Evolutionary conservation across 92 coral and sea anemone species (phyloP).

Genomic region (Heteractis magnifica): DNA sequence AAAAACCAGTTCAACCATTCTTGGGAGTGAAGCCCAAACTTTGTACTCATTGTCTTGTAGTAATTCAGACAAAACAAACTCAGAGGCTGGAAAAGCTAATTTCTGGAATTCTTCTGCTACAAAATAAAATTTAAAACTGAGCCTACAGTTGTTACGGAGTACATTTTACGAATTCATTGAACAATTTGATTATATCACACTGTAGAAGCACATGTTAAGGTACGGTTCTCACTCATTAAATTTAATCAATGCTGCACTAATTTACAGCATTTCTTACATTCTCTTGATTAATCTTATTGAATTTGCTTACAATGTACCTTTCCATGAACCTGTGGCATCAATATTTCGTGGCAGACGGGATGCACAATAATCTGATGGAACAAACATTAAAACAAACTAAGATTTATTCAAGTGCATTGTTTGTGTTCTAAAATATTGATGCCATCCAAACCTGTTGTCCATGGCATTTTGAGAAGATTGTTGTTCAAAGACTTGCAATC

Average conservation of each 20-base stretch:
- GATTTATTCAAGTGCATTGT: not conserved
- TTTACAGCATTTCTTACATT: not conserved
- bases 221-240: too few relatives aligned
- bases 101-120: too few relatives aligned
- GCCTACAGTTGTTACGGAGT: too few relatives aligned
- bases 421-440: not conserved
- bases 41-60: conserved; percentile 24
- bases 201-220: too few relatives aligned
- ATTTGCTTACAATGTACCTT: conserved; percentile 19
- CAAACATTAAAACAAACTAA: not conserved
- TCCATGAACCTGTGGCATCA: conserved; percentile 49
- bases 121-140: too few relatives aligned
- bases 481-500: conserved; percentile 19
- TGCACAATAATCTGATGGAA: conserved; percentile 43
- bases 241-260: too few relatives aligned
- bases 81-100: too few relatives aligned
- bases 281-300: not conserved
- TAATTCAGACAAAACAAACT: conserved; percentile 33
- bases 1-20: conserved; percentile 50
- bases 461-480: conserved; percentile 50
- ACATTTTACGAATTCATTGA: too few relatives aligned
- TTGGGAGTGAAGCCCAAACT: conserved; percentile 60
- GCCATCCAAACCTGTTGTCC: conserved; percentile 38
- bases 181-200: too few relatives aligned
- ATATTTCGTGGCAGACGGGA: conserved; percentile 43